These are phyloP conservation scores for Enteromius unitaeniatus DNA, from an alignment of 2,797 vertebrate species.

Conservation along the genomic window DNA sequence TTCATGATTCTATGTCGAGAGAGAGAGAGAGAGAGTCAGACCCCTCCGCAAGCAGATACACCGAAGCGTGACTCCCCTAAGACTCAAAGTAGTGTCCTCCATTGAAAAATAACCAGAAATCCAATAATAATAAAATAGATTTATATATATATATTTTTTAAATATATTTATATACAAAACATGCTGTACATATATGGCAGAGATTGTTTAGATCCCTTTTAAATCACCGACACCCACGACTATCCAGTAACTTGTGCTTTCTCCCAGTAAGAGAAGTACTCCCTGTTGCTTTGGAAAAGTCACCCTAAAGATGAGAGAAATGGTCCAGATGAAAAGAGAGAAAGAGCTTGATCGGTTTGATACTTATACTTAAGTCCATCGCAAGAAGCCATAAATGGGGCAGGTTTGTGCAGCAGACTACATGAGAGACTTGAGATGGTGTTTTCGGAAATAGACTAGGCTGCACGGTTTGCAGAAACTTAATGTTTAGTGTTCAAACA, in stretches of 20 bases:
- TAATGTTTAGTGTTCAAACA: constrained; percentile 40
- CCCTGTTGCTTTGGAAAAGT: constrained; percentile 71
- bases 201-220: constrained; percentile 76
- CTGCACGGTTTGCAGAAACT: not conserved
- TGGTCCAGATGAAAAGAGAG: constrained; percentile 64
- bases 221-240: constrained; percentile 73
- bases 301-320: constrained; percentile 58
- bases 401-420: not conserved
- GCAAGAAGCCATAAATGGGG: constrained; percentile 4
- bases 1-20: constrained; percentile 70
- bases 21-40: constrained; percentile 41
- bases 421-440: constrained; percentile 38
- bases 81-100: constrained; percentile 76
- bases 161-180: constrained; percentile 83
- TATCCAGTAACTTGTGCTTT: constrained; percentile 80
- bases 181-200: constrained; percentile 80
- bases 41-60: constrained; percentile 65
- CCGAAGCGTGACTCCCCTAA: constrained; percentile 60
- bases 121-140: constrained; percentile 85
- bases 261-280: constrained; percentile 62
- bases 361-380: not conserved
- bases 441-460: not conserved
- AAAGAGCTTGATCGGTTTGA: constrained; percentile 61
- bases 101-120: constrained; percentile 76
- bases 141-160: constrained; percentile 78